Evolutionary conservation across 2,888 invertebrate species (phyloP).

Genomic region (Parapristionchus giblindavisi): DNA sequence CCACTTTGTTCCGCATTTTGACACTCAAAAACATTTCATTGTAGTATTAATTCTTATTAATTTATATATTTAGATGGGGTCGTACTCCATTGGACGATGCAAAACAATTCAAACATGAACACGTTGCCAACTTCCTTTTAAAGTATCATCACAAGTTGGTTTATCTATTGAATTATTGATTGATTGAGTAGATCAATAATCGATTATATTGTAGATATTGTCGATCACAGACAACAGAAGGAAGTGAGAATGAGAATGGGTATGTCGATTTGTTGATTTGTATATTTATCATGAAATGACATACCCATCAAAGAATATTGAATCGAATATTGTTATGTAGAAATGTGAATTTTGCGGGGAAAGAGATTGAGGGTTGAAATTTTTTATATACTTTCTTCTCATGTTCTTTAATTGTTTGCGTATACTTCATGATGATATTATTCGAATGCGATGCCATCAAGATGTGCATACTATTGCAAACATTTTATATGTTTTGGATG

Average conservation of each 20-base stretch:
- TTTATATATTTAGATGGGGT: slow-evolving; percentile 39
- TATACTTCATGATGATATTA: too few relatives aligned
- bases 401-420: too few relatives aligned
- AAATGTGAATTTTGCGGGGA: too few relatives aligned
- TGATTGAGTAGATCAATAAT: neutral
- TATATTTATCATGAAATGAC: too few relatives aligned
- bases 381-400: too few relatives aligned
- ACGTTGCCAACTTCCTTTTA: slow-evolving; percentile 30
- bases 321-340: too few relatives aligned
- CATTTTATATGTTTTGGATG: too few relatives aligned
- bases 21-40: slow-evolving; percentile 1
- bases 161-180: neutral
- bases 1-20: neutral
- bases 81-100: slow-evolving; percentile 44
- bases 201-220: slow-evolving; percentile 23
- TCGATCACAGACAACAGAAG: slow-evolving; percentile 18
- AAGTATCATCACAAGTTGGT: slow-evolving; percentile 13
- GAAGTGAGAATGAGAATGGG: slow-evolving; percentile 32
- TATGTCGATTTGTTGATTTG: neutral
- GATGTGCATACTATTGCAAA: too few relatives aligned
- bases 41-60: slow-evolving; percentile 3
- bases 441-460: too few relatives aligned
- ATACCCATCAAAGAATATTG: too few relatives aligned
- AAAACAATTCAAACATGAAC: slow-evolving; percentile 36
- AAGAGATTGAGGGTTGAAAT: too few relatives aligned